phyloP scores from a whole-genome alignment of 2,888 invertebrate genomes.

The Limnephilus marmoratus region DNA sequence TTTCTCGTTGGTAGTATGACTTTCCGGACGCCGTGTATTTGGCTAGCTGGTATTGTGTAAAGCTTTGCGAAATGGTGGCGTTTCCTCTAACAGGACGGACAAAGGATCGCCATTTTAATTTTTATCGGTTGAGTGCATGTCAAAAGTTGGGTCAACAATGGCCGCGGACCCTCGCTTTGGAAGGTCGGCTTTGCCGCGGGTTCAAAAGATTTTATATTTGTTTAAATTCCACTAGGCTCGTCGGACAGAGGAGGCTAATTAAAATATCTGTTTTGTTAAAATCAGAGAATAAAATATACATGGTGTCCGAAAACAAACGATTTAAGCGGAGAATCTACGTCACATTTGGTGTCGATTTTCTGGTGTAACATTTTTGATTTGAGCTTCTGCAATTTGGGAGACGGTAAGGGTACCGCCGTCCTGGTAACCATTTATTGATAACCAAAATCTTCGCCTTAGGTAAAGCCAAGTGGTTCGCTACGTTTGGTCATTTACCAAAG shows the following conservation, averaged over 20 bases:
- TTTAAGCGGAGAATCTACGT: too few species aligned
- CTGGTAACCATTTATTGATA: too few species aligned
- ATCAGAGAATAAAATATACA: not conserved
- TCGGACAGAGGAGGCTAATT: not conserved
- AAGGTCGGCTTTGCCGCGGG: not conserved
- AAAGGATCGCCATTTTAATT: slow-evolving; percentile 44
- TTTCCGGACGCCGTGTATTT: too few species aligned
- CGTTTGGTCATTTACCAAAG: too few species aligned
- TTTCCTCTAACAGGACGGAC: slow-evolving; percentile 1
- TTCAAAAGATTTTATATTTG: slow-evolving; percentile 2
- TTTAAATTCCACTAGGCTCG: not conserved
- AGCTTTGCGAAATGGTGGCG: not conserved
- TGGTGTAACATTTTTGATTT: too few species aligned
- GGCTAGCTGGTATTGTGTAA: slow-evolving; percentile 25
- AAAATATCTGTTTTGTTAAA: not conserved
- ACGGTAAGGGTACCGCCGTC: too few species aligned
- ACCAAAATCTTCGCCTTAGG: too few species aligned
- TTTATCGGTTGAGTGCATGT: slow-evolving; percentile 42
- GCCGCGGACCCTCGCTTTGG: not conserved
- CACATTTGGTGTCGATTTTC: too few species aligned
- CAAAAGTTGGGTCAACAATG: slow-evolving; percentile 39
- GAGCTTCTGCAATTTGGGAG: too few species aligned
- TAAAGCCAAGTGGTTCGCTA: too few species aligned
- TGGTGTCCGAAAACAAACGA: too few species aligned
- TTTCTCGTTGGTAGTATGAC: too few species aligned